Evolutionary conservation across 2,797 vertebrate species (phyloP).

Genomic region (Falco rusticolus): DNA sequence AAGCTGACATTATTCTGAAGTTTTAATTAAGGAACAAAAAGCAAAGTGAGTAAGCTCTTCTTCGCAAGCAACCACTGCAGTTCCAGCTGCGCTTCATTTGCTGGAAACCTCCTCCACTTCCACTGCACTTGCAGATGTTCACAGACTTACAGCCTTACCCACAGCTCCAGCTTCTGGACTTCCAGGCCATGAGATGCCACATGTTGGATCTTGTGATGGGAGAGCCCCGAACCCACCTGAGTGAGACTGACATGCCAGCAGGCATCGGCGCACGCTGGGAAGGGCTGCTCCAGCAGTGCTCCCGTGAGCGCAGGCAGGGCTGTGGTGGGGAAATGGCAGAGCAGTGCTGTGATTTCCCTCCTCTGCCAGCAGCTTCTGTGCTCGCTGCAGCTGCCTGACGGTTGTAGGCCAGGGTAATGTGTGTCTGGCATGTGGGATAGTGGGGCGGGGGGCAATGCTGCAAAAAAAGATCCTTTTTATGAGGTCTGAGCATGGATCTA

Average conservation of each 20-base stretch:
- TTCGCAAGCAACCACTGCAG: neutral
- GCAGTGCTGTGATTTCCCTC: neutral
- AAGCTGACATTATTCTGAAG: neutral
- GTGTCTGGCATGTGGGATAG: neutral
- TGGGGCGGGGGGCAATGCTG: neutral
- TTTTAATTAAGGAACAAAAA: neutral
- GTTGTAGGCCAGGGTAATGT: fast-evolving
- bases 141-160: neutral
- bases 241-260: fast-evolving
- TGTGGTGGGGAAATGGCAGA: neutral
- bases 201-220: neutral
- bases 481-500: neutral
- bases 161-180: neutral
- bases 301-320: fast-evolving
- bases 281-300: neutral
- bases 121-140: neutral
- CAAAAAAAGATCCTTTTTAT: neutral
- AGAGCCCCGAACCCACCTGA: neutral
- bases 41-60: neutral
- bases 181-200: neutral
- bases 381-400: neutral
- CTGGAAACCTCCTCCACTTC: neutral
- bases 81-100: neutral
- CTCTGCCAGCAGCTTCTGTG: neutral
- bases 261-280: fast-evolving